phyloP scores from a whole-genome alignment of 2,888 invertebrate species.

The Molorchus minor region DNA sequence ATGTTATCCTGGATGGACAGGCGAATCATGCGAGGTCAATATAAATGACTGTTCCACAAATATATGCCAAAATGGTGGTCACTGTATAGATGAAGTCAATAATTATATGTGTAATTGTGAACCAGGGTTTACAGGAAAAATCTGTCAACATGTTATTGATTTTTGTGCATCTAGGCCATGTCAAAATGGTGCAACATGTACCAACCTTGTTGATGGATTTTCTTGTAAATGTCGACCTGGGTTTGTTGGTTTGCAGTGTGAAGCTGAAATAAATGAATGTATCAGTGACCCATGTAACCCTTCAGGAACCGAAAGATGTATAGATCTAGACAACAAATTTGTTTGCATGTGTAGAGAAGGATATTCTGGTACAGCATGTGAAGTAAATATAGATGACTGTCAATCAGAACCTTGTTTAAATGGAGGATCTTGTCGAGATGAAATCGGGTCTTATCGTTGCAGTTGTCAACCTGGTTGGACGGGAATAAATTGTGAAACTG shows the following conservation, averaged over 20 bases:
- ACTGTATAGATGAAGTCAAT: slow-evolving; percentile 87
- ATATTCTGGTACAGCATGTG: slow-evolving; percentile 84
- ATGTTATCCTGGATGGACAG: slow-evolving; percentile 93
- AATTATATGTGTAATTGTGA: slow-evolving; percentile 90
- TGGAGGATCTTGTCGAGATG: slow-evolving; percentile 88
- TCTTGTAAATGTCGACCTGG: slow-evolving; percentile 93
- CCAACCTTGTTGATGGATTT: slow-evolving; percentile 90
- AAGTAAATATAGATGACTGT: slow-evolving; percentile 89
- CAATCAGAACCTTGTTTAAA: slow-evolving; percentile 85
- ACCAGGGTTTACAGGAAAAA: slow-evolving; percentile 92
- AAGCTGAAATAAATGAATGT: slow-evolving; percentile 93
- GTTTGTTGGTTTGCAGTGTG: slow-evolving; percentile 91
- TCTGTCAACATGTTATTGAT: slow-evolving; percentile 84
- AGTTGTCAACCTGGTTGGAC: slow-evolving; percentile 87
- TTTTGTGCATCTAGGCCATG: slow-evolving; percentile 91
- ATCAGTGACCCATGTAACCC: slow-evolving; percentile 90
- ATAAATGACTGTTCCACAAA: slow-evolving; percentile 89
- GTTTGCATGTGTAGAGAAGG: slow-evolving; percentile 90
- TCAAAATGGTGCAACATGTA: slow-evolving; percentile 89
- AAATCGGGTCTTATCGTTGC: slow-evolving; percentile 84
- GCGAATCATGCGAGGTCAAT: slow-evolving; percentile 85
- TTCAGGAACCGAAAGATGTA: slow-evolving; percentile 87
- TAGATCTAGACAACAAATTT: slow-evolving; percentile 88
- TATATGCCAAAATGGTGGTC: slow-evolving; percentile 93
- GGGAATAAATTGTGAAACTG: slow-evolving; percentile 84